Percentiles rank a stretch among this genome's conserved stretches.
Conservation (phyloP, 1,140 invertebrate species). For the Bombus cullumanus region DNA sequence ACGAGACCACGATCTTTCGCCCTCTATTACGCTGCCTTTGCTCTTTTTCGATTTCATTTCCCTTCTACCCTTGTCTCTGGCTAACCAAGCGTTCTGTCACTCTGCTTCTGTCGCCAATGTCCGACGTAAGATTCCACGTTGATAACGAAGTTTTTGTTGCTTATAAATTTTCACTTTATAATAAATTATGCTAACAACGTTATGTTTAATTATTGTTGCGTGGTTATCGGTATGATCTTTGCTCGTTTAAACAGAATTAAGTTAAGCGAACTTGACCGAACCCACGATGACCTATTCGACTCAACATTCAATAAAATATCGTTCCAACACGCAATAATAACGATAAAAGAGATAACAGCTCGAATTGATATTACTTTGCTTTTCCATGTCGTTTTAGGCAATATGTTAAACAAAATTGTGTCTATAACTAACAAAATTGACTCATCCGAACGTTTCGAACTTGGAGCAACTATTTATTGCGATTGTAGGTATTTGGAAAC, state of each 20-base stretch:
- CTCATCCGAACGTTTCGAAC: background rate
- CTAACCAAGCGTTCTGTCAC: background rate
- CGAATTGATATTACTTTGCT: background rate
- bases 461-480: background rate
- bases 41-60: constrained; percentile 15
- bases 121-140: too few species aligned
- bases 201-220: background rate
- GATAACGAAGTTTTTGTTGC: too few species aligned
- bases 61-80: too few species aligned
- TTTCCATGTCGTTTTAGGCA: background rate
- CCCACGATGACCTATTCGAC: background rate
- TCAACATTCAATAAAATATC: background rate
- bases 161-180: background rate
- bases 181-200: background rate
- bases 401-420: too few species aligned
- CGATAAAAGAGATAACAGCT: background rate
- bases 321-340: background rate
- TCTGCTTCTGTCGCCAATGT: background rate
- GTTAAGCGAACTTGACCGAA: background rate
- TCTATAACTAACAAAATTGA: background rate
- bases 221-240: background rate
- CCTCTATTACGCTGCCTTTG: background rate
- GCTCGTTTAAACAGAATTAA: background rate
- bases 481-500: background rate
- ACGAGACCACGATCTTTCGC: constrained; percentile 36